Percentiles rank a stretch among this genome's conserved stretches.
Conservation (phyloP, 2,113 vertebrate species). For the Phoenicopterus ruber region DNA sequence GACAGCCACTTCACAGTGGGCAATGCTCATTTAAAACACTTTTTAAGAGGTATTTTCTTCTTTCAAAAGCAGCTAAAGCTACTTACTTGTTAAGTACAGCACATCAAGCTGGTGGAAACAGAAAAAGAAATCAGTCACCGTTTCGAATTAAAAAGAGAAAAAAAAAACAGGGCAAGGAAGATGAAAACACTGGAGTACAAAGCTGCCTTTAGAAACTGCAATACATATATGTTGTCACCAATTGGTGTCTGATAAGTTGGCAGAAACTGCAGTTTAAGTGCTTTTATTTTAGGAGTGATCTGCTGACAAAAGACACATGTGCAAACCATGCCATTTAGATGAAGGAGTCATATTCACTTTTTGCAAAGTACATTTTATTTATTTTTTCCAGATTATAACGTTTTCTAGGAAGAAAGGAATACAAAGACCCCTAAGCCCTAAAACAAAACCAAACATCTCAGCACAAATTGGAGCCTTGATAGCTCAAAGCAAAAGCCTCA, state of each 20-base stretch:
- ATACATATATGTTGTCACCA: conserved; percentile 31
- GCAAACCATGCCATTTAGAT: conserved; percentile 39
- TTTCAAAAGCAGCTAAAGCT: conserved; percentile 37
- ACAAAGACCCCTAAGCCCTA: conserved; percentile 46
- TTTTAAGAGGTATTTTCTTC: conserved; percentile 14
- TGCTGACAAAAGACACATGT: conserved; percentile 49
- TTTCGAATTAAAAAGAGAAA: conserved; percentile 24
- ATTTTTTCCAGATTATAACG: conserved; percentile 55
- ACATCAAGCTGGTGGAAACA: conserved; percentile 3
- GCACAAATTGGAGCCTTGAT: conserved; percentile 65
- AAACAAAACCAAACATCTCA: conserved; percentile 65
- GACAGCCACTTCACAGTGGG: background rate
- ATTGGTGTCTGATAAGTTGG: conserved; percentile 41
- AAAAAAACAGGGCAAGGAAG: background rate
- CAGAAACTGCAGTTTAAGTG: conserved; percentile 45
- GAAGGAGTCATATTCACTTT: conserved; percentile 37
- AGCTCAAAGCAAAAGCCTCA: conserved; percentile 67
- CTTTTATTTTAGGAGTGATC: conserved; percentile 53
- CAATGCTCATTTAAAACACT: conserved; percentile 12
- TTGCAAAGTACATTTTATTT: conserved; percentile 50
- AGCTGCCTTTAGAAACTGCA: conserved; percentile 36
- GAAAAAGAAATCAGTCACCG: conserved; percentile 30
- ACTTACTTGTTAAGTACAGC: background rate
- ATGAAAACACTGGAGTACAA: conserved; percentile 36
- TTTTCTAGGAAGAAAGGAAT: conserved; percentile 53